phyloP scores from a whole-genome alignment of 2,797 vertebrate genomes.

The Gila robusta region DNA sequence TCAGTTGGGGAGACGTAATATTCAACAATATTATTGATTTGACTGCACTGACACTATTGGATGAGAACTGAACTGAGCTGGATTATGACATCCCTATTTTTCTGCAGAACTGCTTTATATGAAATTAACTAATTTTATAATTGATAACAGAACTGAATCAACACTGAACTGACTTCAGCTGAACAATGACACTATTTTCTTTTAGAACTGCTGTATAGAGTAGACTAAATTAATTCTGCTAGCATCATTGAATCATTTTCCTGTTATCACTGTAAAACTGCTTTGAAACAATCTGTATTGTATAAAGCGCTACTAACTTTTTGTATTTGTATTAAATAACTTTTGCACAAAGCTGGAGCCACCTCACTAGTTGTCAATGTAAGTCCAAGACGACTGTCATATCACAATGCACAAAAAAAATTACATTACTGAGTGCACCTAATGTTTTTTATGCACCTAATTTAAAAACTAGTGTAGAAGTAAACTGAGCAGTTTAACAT shows the following conservation, averaged over 20 bases:
- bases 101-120: background rate
- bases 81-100: too few relatives aligned
- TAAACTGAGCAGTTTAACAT: background rate
- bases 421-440: background rate
- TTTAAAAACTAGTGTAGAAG: background rate
- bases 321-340: too few relatives aligned
- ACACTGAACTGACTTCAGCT: background rate
- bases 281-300: background rate
- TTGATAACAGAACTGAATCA: background rate
- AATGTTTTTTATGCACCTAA: background rate
- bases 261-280: background rate
- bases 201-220: too few relatives aligned
- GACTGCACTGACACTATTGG: too few relatives aligned
- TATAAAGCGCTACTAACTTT: background rate
- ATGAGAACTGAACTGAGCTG: too few relatives aligned
- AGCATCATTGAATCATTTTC: background rate
- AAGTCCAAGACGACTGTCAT: background rate
- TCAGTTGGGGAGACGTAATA: too few relatives aligned
- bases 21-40: too few relatives aligned
- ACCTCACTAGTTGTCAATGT: background rate
- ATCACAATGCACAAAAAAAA: background rate
- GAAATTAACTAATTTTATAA: background rate
- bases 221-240: too few relatives aligned
- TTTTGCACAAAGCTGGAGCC: background rate
- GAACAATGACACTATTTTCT: too few relatives aligned